These are phyloP conservation scores for Neoarius graeffei DNA, from an alignment of 2,113 vertebrate species.

Conservation along the genomic window DNA sequence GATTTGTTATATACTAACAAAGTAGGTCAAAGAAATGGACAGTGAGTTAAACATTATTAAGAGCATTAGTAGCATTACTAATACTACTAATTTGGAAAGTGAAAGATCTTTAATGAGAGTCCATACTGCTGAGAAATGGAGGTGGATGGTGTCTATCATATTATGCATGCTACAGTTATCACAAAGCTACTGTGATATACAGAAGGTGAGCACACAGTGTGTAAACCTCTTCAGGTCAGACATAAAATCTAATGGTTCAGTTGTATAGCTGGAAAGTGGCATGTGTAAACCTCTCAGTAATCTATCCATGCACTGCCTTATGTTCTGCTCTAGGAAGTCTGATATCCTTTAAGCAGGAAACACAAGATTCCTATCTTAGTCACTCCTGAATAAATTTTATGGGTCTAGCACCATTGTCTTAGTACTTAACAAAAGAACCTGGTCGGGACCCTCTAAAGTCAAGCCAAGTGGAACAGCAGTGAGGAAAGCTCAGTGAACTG, in stretches of 20 bases:
- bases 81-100: conserved; percentile 5
- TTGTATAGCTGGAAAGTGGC: background rate
- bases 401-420: conserved; percentile 24
- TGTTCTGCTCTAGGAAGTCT: conserved; percentile 8
- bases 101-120: background rate
- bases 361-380: conserved; percentile 29
- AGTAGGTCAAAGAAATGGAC: conserved; percentile 4
- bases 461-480: conserved; percentile 27
- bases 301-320: background rate
- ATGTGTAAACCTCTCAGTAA: background rate
- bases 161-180: background rate
- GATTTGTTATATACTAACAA: background rate
- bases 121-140: background rate
- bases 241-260: background rate
- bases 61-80: background rate
- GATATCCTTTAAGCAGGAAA: conserved; percentile 38
- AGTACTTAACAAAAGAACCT: conserved; percentile 36
- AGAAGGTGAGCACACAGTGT: background rate
- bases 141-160: background rate
- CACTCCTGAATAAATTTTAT: conserved; percentile 12
- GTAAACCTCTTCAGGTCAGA: background rate
- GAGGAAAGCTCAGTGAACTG: conserved; percentile 22
- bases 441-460: background rate
- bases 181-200: background rate
- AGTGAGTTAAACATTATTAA: background rate